phyloP scores from a whole-genome alignment of 1,140 invertebrate genomes.

The Drosophila sechellia region DNA sequence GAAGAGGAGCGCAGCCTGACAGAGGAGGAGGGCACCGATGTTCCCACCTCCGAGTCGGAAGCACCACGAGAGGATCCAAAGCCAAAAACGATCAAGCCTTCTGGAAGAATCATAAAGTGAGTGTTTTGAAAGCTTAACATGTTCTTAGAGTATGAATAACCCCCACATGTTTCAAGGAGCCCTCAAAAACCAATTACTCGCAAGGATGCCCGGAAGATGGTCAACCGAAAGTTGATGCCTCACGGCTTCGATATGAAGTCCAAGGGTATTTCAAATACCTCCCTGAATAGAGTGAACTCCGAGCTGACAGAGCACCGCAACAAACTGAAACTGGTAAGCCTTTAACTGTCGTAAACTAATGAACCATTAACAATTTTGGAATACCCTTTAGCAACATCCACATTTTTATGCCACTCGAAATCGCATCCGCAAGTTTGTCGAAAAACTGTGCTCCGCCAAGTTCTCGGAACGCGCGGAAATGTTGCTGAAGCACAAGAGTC shows the following conservation, averaged over 20 bases:
- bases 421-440: conserved; percentile 79
- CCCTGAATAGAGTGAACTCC: conserved; percentile 42
- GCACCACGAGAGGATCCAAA: conserved; percentile 11
- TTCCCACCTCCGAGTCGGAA: conserved; percentile 45
- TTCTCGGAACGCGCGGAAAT: conserved; percentile 49
- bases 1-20: conserved; percentile 22
- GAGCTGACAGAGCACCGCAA: conserved; percentile 63
- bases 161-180: not conserved
- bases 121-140: not conserved
- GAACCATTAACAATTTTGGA: not conserved
- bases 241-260: conserved; percentile 58
- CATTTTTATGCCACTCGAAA: conserved; percentile 77
- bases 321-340: conserved; percentile 61
- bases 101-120: conserved; percentile 29
- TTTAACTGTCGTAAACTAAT: no score
- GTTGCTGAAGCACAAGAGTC: conserved; percentile 57
- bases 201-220: conserved; percentile 59
- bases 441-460: conserved; percentile 71
- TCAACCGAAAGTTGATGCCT: conserved; percentile 45
- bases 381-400: conserved; percentile 51
- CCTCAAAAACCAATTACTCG: conserved; percentile 51
- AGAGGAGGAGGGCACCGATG: conserved; percentile 44
- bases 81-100: conserved; percentile 11
- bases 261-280: conserved; percentile 47
- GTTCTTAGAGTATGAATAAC: not conserved